These are phyloP conservation scores for Eremophila alpestris DNA, from an alignment of 2,797 vertebrate species.

Conservation along the genomic window DNA sequence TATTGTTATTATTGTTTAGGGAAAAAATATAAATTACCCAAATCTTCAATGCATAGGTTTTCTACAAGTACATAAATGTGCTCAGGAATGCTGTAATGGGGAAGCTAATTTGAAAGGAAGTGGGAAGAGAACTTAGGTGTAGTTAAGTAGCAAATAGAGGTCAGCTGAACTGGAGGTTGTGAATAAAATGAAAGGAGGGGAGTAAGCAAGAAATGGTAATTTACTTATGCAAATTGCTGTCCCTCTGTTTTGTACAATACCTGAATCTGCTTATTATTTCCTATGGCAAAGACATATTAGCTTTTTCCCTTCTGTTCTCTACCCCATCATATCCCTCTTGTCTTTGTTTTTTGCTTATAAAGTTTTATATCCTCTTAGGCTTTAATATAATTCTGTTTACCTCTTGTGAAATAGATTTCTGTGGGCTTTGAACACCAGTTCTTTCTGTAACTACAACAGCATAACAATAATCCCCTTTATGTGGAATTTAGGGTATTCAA, in stretches of 20 bases:
- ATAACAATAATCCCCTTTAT: constrained; percentile 5
- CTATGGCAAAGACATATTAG: not conserved
- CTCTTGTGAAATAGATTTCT: not conserved
- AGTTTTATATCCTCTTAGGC: not conserved
- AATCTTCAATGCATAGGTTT: not conserved
- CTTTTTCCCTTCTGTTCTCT: not conserved
- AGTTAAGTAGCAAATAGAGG: not conserved
- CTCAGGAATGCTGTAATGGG: not conserved
- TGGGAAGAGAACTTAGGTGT: not conserved
- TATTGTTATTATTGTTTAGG: not conserved
- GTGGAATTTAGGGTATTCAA: constrained; percentile 20
- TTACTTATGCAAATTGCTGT: not conserved
- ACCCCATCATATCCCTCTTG: not conserved
- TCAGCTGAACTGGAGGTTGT: not conserved
- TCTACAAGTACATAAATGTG: not conserved
- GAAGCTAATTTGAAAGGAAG: not conserved
- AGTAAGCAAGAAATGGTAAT: not conserved
- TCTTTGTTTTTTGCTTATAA: not conserved
- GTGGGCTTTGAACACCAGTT: not conserved
- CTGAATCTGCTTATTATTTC: not conserved
- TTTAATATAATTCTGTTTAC: constrained; percentile 10
- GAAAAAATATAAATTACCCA: not conserved
- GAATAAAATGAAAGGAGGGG: not conserved
- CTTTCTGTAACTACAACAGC: not conserved
- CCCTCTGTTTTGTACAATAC: not conserved